A percentile compares a stretch with the other conserved stretches of the same genome.
phyloP scores from a whole-genome alignment of 2,797 vertebrate species.

The Melanotaenia maccullochi region DNA sequence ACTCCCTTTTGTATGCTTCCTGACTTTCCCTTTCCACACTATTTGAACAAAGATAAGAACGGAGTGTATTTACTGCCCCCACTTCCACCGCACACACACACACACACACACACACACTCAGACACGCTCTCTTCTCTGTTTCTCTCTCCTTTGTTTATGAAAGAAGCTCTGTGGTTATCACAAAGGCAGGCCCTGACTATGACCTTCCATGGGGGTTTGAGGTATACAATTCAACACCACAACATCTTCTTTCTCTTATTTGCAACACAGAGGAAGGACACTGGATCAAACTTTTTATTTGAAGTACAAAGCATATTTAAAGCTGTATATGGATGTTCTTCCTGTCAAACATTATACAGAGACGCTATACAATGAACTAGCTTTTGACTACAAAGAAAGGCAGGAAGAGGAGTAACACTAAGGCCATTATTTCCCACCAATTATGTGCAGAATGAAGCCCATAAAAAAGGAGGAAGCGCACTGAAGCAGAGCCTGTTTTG shows the following conservation, averaged over 20 bases:
- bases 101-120: constrained; percentile 22
- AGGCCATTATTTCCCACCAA: constrained; percentile 38
- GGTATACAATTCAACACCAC: constrained; percentile 36
- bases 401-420: constrained; percentile 43
- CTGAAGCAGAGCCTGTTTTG: neutral
- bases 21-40: constrained; percentile 75
- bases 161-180: constrained; percentile 63
- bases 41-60: constrained; percentile 80
- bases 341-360: constrained; percentile 51
- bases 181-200: constrained; percentile 53
- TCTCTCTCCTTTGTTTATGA: constrained; percentile 59
- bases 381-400: constrained; percentile 24
- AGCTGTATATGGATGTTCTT: constrained; percentile 37
- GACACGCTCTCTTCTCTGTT: constrained; percentile 37
- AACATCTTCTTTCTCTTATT: constrained; percentile 42
- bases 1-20: constrained; percentile 66
- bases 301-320: constrained; percentile 50
- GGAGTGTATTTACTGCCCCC: constrained; percentile 55
- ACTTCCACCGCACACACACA: constrained; percentile 6
- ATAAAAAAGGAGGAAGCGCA: constrained; percentile 19
- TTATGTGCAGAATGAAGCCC: constrained; percentile 29
- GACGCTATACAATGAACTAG: constrained; percentile 30
- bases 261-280: constrained; percentile 46
- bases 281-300: constrained; percentile 41
- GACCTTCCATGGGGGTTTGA: constrained; percentile 63